Base-by-base conservation (phyloP, 2,113 vertebrate species). In the Pteronura brasiliensis region DNA sequence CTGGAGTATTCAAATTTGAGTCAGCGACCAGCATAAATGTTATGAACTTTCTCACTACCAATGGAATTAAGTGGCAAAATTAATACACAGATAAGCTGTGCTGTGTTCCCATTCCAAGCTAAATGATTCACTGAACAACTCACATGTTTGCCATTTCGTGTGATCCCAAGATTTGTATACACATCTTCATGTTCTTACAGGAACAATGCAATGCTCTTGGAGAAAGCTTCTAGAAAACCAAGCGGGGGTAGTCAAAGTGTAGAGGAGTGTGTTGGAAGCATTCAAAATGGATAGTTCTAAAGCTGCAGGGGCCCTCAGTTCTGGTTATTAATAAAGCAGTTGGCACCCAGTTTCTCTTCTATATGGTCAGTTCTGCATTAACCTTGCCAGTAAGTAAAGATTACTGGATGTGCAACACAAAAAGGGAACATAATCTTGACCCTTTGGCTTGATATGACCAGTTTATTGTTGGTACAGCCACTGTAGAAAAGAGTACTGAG, bases 31-130 rank as follows among this genome's bases (percentile, higher is more conserved):
- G 57, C 87, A 93, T 98, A 97, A 98, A 97, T 98, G 95, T 97
- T 98, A 98, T 97, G 97, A 97, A 98, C 90, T 97, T 97, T 97
- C 92, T 97, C 93, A 63, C 97, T 98, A 98, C 96, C 88, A 98
- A 96, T 83, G 96, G 90, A 95, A 98, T 98, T 98, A 98, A 98
- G 96, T 90, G 85, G 67, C 63, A 96, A 81, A 31, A 77, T 93
- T 98, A 98, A 98, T 93, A 92, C 95, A 86, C 61, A 95, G 92
- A 98, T 97, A 98, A 98, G 82, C 80, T 97, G 80, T 88, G 86
- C 95, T 97, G 82, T 97, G 93, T 95, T 97, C 92, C 88, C 94
- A 74, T 96, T 98, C 95, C 96, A 98, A 98, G 85, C 61, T 96
- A 88, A 97, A 95, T 94, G 79, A 95, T 95, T 97, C 97, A 63